Evolutionary conservation across 2,797 vertebrate genomes (phyloP).

Genomic region (Bradypus variegatus): DNA sequence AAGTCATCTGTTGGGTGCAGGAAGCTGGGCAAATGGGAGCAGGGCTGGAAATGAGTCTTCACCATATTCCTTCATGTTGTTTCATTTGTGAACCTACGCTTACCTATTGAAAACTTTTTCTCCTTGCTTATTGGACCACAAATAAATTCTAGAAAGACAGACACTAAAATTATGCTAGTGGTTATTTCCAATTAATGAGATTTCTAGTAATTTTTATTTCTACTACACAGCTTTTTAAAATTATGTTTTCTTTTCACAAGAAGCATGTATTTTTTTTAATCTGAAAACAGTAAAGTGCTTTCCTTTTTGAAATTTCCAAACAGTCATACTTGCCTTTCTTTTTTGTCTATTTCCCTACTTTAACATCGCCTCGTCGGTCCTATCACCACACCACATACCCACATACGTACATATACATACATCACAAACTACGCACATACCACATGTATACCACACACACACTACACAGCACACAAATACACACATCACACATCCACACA

Average conservation of each 20-base stretch:
- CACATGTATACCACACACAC: too few relatives aligned
- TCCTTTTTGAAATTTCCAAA: not conserved
- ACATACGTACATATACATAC: too few relatives aligned
- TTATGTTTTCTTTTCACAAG: not conserved
- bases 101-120: not conserved
- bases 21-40: not conserved
- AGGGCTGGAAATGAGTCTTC: not conserved
- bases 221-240: not conserved
- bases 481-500: fast-evolving
- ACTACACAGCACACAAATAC: not conserved
- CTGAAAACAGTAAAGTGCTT: not conserved
- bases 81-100: not conserved
- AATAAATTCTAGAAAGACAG: not conserved
- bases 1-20: too few relatives aligned
- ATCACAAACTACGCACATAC: not conserved
- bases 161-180: not conserved
- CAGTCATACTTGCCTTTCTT: not conserved
- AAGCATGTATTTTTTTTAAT: not conserved
- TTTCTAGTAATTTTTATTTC: not conserved
- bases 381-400: too few relatives aligned
- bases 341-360: not conserved
- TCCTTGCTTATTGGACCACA: not conserved
- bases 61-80: too few relatives aligned
- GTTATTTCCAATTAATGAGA: not conserved
- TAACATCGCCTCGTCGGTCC: too few relatives aligned